Evolutionary conservation across 2,797 vertebrate species (phyloP), one percentile per base, ranked within the genome.

Genomic region (Columba guinea): DNA sequence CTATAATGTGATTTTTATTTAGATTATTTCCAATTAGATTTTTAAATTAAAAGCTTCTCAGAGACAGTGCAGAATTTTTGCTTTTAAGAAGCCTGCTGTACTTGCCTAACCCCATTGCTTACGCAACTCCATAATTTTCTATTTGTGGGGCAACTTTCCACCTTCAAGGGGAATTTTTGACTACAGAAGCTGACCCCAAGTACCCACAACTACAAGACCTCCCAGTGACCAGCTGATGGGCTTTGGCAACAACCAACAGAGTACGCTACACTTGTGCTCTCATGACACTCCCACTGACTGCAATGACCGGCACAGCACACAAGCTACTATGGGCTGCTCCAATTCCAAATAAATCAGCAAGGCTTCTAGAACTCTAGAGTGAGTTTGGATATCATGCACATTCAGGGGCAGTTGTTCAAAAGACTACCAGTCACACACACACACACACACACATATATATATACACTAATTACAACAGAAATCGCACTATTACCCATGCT

Each of bases 261-360:
- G 32, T 35, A 48, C 0, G 1, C 22, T 17, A 34, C 7, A 8
- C 41, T 58, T 34, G 2, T 3, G 21, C 27, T 59, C 52, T 65
- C 41, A 4, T 1, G 46, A 12, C 30, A 46, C 44, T 71, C 32
- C 28, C 48, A 16, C 39, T 70, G 51, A 30, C 52, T 20, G 49
- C 64, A 28, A 11, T 28, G 69, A 46, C 19, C 30, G 22, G 60
- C 71, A 73, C 34, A 67, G 44, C 69, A 69, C n/a, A 67, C 0
- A 0, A 52, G 6, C 13, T 39, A 7, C 0, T 7, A 2, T 4
- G 14, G 17, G 12, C 59, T 37, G 23, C 30, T 74, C 26, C 28
- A 8, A 24, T 32, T 20, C 60, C 73, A 86, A 81, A 76, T 24
- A 26, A 51, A 65, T 5, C 60, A 80, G 16, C 26, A 62, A 83